A percentile compares a stretch with the other conserved stretches of the same genome.
These are phyloP conservation scores for Coleophora deauratella DNA, from an alignment of 2,888 invertebrate species.

Conservation along the genomic window DNA sequence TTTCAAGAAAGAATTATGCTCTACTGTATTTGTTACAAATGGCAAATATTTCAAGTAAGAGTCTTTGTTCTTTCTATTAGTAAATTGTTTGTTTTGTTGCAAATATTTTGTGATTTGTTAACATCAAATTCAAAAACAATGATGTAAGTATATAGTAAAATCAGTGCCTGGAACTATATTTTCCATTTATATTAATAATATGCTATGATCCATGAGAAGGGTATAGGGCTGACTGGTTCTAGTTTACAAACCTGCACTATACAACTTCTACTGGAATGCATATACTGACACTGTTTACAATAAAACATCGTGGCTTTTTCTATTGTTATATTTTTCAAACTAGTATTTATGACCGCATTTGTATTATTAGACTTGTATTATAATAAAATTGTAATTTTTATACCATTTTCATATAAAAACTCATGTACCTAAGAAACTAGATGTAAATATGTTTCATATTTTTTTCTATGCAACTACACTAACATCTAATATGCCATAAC, in stretches of 20 bases:
- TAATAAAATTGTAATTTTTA: slow-evolving; percentile 72
- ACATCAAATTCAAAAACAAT: slow-evolving; percentile 31
- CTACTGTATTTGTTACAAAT: slow-evolving; percentile 55
- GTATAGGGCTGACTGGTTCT: too few relatives aligned
- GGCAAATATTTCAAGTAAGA: slow-evolving; percentile 62
- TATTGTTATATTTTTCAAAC: slow-evolving; percentile 70
- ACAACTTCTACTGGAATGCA: slow-evolving; percentile 3
- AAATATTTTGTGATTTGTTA: slow-evolving; percentile 34
- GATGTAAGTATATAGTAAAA: slow-evolving; percentile 28
- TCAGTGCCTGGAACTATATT: slow-evolving; percentile 62
- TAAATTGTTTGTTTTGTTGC: slow-evolving; percentile 25
- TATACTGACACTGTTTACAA: slow-evolving; percentile 35
- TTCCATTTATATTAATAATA: slow-evolving; percentile 47
- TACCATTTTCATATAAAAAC: slow-evolving; percentile 71
- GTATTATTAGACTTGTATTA: slow-evolving; percentile 62
- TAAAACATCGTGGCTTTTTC: slow-evolving; percentile 60
- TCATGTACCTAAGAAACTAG: slow-evolving; percentile 69
- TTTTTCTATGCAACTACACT: slow-evolving; percentile 67
- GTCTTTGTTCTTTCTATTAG: slow-evolving; percentile 39
- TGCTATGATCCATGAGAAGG: slow-evolving; percentile 16
- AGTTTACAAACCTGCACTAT: too few relatives aligned
- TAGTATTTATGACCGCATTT: slow-evolving; percentile 62
- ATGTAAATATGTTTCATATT: slow-evolving; percentile 69
- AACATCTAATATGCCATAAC: slow-evolving; percentile 63
- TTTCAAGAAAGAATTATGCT: slow-evolving; percentile 46